Evolutionary conservation across 2,888 invertebrate species (phyloP).

Genomic region (Cataglyphis albicans): DNA sequence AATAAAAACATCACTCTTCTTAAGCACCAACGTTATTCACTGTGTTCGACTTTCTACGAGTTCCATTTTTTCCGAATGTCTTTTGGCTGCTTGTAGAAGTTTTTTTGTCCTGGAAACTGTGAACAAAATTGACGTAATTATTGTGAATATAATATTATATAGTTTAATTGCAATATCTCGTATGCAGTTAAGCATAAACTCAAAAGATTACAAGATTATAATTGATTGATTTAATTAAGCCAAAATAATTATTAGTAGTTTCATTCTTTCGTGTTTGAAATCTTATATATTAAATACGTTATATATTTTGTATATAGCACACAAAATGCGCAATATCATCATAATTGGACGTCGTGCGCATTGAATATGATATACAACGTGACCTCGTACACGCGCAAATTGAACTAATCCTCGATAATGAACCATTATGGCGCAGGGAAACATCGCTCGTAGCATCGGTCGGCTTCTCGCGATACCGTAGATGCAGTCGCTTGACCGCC

Average conservation of each 20-base stretch:
- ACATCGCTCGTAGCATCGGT: slow-evolving; percentile 43
- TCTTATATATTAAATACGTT: slow-evolving; percentile 11
- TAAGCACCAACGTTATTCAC: background rate
- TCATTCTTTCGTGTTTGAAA: no score
- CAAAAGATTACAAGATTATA: background rate
- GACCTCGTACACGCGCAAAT: slow-evolving; percentile 55
- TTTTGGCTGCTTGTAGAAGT: background rate
- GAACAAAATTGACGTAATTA: background rate
- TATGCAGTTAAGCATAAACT: background rate
- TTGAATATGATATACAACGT: slow-evolving; percentile 54
- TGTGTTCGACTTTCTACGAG: background rate
- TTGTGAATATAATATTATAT: background rate
- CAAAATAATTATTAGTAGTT: background rate
- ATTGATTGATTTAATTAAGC: background rate
- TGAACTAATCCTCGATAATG: slow-evolving; percentile 69
- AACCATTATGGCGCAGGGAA: slow-evolving; percentile 60
- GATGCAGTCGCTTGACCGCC: slow-evolving; percentile 54
- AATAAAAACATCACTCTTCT: slow-evolving; percentile 29
- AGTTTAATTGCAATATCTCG: background rate
- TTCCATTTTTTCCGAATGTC: background rate
- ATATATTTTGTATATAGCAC: background rate
- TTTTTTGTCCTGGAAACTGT: background rate
- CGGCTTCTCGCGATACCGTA: slow-evolving; percentile 54
- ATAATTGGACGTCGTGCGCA: slow-evolving; percentile 52
- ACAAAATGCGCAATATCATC: slow-evolving; percentile 18